Evolutionary conservation across 2,888 invertebrate species (phyloP).

Genomic region (Drosophila mulleri): DNA sequence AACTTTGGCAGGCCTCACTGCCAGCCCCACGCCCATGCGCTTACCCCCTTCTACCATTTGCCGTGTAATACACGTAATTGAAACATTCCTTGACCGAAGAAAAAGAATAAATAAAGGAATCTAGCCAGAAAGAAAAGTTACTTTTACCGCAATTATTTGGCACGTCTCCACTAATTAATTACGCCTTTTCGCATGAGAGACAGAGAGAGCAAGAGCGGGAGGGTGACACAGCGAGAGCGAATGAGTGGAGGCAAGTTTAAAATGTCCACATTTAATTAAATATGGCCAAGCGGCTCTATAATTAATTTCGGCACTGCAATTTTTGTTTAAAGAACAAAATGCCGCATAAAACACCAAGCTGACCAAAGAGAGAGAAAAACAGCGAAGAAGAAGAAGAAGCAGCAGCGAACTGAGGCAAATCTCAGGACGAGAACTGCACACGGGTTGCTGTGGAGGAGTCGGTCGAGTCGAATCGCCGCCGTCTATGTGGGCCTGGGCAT

Average conservation of each 20-base stretch:
- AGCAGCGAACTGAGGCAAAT: conserved; percentile 54
- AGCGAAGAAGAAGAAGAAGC: conserved; percentile 4
- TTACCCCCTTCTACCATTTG: conserved; percentile 24
- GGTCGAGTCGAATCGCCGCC: conserved; percentile 20
- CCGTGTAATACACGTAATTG: conserved; percentile 75
- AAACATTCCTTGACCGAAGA: conserved; percentile 74
- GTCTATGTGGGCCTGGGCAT: conserved; percentile 62
- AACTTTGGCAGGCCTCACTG: conserved; percentile 48
- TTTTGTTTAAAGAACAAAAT: conserved; percentile 75
- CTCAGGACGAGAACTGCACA: conserved; percentile 70
- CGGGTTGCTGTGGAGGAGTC: conserved; percentile 35
- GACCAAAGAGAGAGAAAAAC: not conserved
- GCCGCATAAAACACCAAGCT: conserved; percentile 45
- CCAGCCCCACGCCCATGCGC: not conserved
- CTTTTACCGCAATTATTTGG: conserved; percentile 75
- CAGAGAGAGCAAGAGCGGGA: not conserved
- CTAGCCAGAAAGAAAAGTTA: conserved; percentile 67
- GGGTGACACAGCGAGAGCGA: not conserved
- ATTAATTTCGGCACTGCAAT: conserved; percentile 77
- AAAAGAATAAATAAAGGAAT: conserved; percentile 49
- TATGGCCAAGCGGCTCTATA: conserved; percentile 74
- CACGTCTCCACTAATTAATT: conserved; percentile 78
- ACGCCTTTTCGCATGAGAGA: conserved; percentile 67
- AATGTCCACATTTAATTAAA: conserved; percentile 78
- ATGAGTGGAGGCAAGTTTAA: conserved; percentile 51